These are phyloP conservation scores for Pseudolaguvia tuberculata DNA, from an alignment of 2,113 vertebrate genomes.

Conservation along the genomic window DNA sequence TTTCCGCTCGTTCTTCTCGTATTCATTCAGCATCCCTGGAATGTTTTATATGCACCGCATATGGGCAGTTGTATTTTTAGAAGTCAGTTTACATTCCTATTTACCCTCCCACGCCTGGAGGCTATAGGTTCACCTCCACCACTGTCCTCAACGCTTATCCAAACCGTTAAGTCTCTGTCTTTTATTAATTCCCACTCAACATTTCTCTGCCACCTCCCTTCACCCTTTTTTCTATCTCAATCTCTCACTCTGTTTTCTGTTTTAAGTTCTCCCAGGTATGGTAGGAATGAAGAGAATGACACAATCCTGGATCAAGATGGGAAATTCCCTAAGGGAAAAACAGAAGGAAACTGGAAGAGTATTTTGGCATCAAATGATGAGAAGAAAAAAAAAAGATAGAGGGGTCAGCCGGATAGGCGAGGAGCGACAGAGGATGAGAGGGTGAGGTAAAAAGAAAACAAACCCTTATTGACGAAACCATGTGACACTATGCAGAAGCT, in stretches of 20 bases:
- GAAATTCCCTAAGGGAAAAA: constrained; percentile 61
- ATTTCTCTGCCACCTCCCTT: constrained; percentile 38
- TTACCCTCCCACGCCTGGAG: constrained; percentile 27
- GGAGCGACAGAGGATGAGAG: constrained; percentile 46
- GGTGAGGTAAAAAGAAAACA: constrained; percentile 18
- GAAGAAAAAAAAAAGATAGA: constrained; percentile 22
- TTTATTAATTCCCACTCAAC: constrained; percentile 35
- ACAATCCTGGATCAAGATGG: constrained; percentile 65
- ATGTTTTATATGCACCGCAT: constrained; percentile 28
- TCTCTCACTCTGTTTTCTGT: constrained; percentile 45
- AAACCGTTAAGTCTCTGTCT: constrained; percentile 34
- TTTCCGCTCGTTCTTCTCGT: constrained; percentile 1
- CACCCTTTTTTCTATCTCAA: constrained; percentile 38
- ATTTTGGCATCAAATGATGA: constrained; percentile 29
- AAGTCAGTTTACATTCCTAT: constrained; percentile 41
- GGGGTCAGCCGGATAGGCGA: constrained; percentile 27
- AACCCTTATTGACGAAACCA: constrained; percentile 26
- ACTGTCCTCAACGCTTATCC: constrained; percentile 20
- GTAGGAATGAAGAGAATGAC: constrained; percentile 59
- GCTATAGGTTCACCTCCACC: constrained; percentile 34
- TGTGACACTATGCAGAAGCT: constrained; percentile 17
- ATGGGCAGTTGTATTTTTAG: constrained; percentile 43
- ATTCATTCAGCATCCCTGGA: constrained; percentile 31
- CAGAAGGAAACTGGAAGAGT: constrained; percentile 40
- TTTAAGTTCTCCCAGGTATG: constrained; percentile 60